Conservation (phyloP, 2,797 vertebrate genomes). For the Sebastiscus albofasciatus region DNA sequence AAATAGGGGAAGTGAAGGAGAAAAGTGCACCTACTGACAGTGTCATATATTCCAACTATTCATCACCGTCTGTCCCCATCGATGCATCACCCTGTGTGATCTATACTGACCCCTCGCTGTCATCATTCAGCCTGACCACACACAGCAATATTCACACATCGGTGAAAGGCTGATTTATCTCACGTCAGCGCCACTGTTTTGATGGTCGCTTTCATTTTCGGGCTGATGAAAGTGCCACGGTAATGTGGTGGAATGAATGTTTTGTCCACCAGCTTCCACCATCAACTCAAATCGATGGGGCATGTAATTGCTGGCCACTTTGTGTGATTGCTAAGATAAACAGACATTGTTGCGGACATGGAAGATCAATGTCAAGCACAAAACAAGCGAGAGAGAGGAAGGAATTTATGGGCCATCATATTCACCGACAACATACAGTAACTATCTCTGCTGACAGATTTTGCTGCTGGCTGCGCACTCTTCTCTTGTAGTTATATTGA, state of each 20-base stretch:
- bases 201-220: slow-evolving; percentile 65
- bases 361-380: slow-evolving; percentile 71
- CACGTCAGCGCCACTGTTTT: slow-evolving; percentile 50
- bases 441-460: slow-evolving; percentile 24
- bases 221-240: slow-evolving; percentile 67
- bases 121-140: slow-evolving; percentile 65
- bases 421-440: slow-evolving; percentile 46
- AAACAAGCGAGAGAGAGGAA: slow-evolving; percentile 32
- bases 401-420: slow-evolving; percentile 58
- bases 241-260: slow-evolving; percentile 72
- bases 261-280: slow-evolving; percentile 70
- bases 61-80: slow-evolving; percentile 44
- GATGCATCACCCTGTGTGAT: slow-evolving; percentile 45
- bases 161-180: slow-evolving; percentile 57
- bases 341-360: slow-evolving; percentile 70
- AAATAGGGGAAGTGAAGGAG: slow-evolving; percentile 20
- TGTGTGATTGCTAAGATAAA: slow-evolving; percentile 79
- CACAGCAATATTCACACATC: slow-evolving; percentile 40
- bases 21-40: slow-evolving; percentile 22
- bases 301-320: slow-evolving; percentile 80
- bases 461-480: neutral
- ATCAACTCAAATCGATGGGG: slow-evolving; percentile 74
- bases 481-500: slow-evolving; percentile 4
- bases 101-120: slow-evolving; percentile 49
- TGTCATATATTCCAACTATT: slow-evolving; percentile 38